Conservation (phyloP, 2,888 invertebrate genomes). For the Papilio demoleus region DNA sequence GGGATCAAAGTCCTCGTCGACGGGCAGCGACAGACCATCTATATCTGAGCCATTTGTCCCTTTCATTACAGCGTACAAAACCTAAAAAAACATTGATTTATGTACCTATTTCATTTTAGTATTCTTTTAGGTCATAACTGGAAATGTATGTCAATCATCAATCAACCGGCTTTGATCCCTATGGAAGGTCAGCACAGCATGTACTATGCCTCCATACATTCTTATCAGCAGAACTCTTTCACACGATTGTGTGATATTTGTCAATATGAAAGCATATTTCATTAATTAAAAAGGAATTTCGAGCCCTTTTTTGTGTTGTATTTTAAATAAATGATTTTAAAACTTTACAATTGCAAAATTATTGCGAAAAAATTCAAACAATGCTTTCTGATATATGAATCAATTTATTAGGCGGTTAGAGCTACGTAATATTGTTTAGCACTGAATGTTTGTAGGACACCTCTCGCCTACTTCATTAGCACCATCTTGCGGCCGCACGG, state of each 20-base stretch:
- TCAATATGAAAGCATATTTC: no score
- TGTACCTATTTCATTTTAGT: neutral
- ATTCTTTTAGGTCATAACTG: neutral
- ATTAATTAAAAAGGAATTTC: no score
- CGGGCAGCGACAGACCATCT: conserved; percentile 79
- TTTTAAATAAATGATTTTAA: no score
- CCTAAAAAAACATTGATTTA: conserved; percentile 64
- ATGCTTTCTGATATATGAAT: conserved; percentile 50
- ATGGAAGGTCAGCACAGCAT: no score
- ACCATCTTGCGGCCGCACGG: conserved; percentile 59
- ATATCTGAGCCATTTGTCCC: conserved; percentile 81
- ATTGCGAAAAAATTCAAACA: conserved; percentile 41
- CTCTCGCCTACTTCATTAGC: conserved; percentile 69
- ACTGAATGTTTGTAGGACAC: conserved; percentile 57
- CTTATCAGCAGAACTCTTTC: no score
- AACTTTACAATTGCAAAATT: conserved; percentile 10
- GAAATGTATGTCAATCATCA: neutral
- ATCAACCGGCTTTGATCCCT: no score
- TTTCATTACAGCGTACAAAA: conserved; percentile 84
- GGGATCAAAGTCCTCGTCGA: conserved; percentile 88
- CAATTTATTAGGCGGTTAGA: conserved; percentile 48
- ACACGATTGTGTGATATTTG: no score
- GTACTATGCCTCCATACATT: no score
- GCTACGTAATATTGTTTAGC: conserved; percentile 49
- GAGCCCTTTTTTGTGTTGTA: no score